These are phyloP conservation scores for Empis livida DNA, from an alignment of 2,888 invertebrate species.

Conservation along the genomic window DNA sequence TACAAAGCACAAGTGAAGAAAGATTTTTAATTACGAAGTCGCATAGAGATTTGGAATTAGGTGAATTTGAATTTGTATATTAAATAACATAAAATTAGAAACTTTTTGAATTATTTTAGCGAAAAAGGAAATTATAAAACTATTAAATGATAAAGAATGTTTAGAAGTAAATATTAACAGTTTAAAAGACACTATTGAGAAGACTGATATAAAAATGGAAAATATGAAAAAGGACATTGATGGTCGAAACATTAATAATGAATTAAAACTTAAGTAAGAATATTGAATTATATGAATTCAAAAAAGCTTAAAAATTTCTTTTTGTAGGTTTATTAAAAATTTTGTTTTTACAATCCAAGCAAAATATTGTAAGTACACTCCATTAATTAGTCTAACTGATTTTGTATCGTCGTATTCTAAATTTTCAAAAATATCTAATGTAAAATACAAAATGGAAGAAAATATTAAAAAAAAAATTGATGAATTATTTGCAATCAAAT, in stretches of 20 bases:
- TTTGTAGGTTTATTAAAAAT: conserved; percentile 25
- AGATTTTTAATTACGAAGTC: conserved; percentile 30
- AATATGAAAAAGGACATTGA: conserved; percentile 18
- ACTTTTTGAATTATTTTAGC: conserved; percentile 15
- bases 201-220: not conserved
- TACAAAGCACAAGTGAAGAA: conserved; percentile 30
- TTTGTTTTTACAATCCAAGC: conserved; percentile 24
- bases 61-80: conserved; percentile 14
- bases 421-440: conserved; percentile 16
- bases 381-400: conserved; percentile 30
- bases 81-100: not conserved
- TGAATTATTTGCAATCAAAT: conserved; percentile 14
- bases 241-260: conserved; percentile 20
- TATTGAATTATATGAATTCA: too few relatives aligned
- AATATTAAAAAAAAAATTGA: conserved; percentile 9
- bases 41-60: conserved; percentile 28
- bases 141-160: not conserved
- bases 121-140: conserved; percentile 17
- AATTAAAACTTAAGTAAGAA: conserved; percentile 27
- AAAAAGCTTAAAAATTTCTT: not conserved
- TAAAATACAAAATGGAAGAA: conserved; percentile 3
- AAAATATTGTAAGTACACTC: conserved; percentile 34
- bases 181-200: not conserved
- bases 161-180: not conserved
- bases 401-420: conserved; percentile 28